Base-by-base conservation (phyloP, 2,113 vertebrate genomes). In the Pheucticus melanocephalus region DNA sequence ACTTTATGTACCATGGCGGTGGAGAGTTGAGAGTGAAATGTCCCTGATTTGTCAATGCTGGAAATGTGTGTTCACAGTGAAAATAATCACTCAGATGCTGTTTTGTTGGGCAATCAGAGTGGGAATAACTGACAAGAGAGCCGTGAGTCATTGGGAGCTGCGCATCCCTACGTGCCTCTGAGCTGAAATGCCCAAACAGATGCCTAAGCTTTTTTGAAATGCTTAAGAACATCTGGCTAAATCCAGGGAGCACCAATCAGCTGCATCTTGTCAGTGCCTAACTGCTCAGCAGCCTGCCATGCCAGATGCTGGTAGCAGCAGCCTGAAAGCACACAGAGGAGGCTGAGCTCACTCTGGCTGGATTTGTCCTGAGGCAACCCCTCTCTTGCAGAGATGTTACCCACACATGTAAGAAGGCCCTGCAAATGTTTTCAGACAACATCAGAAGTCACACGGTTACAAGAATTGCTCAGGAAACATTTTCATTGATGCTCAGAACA, bases 181-280 rank as follows among this genome's bases (percentile, higher is more conserved):
- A 82, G 48, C 61, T 45, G 53, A 91, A 94, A 93, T 79, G 73
- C 64, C 70, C 40, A 25, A 96, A 85, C 95, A 96, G 95, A 96
- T 94, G 94, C 68, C 87, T 91, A 72, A 90, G 92, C 88, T 82
- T 79, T 96, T 91, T 2, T 42, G 2, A 94, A 93, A 87, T 48
- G 87, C 78, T 76, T 91, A 87, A 85, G 82, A 91, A 79, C 92
- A 91, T 84, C 87, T 95, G 88, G 73, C 70, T 94, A 95, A 93
- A 94, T 87, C 94, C 73, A 22, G 85, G 63, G 57, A 95, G 75
- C 70, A 88, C 61, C 78, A 76, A 85, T 82, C 17, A 0, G 53
- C 57, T 90, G 70, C 2, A 2, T 79, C 78, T 84, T 42, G 4
- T 66, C 83, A 21, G 64, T 23, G 51, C 60, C 81, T 66, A 22